These are phyloP conservation scores for Thereva unica DNA, from an alignment of 2,888 invertebrate species.

Conservation along the genomic window DNA sequence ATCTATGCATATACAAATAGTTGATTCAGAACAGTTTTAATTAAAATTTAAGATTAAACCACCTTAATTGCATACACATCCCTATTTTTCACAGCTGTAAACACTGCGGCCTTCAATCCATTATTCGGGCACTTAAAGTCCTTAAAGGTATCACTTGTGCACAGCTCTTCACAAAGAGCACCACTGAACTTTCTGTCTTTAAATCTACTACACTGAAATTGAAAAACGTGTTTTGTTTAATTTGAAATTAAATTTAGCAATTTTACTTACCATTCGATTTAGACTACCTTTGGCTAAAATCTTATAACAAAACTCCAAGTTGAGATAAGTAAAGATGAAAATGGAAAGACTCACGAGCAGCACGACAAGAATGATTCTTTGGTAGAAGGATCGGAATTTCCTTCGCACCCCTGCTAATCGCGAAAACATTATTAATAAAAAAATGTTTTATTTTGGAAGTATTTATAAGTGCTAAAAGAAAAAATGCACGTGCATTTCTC, in stretches of 20 bases:
- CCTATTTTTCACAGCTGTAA: constrained; percentile 55
- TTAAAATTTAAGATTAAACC: constrained; percentile 15
- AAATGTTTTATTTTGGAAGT: no score
- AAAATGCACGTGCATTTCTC: no score
- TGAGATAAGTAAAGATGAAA: constrained; percentile 53
- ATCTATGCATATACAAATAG: constrained; percentile 42
- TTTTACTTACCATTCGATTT: constrained; percentile 50
- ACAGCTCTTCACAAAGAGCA: constrained; percentile 54
- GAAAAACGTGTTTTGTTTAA: constrained; percentile 9
- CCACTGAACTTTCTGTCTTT: constrained; percentile 53
- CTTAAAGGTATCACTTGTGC: constrained; percentile 50
- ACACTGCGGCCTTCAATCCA: constrained; percentile 53
- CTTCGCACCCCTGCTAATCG: constrained; percentile 49
- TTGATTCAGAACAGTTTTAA: neutral
- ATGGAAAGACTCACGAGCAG: constrained; percentile 44
- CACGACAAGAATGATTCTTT: constrained; percentile 39
- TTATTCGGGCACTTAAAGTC: constrained; percentile 54
- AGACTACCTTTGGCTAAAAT: constrained; percentile 53
- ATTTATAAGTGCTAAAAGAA: no score
- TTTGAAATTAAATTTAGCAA: neutral
- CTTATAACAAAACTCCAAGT: constrained; percentile 55
- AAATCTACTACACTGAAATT: constrained; percentile 52
- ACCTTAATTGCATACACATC: constrained; percentile 54
- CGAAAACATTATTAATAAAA: constrained; percentile 49
- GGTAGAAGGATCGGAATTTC: constrained; percentile 52